Base-by-base conservation (phyloP, 2,113 vertebrate species). In the Centrocercus urophasianus region DNA sequence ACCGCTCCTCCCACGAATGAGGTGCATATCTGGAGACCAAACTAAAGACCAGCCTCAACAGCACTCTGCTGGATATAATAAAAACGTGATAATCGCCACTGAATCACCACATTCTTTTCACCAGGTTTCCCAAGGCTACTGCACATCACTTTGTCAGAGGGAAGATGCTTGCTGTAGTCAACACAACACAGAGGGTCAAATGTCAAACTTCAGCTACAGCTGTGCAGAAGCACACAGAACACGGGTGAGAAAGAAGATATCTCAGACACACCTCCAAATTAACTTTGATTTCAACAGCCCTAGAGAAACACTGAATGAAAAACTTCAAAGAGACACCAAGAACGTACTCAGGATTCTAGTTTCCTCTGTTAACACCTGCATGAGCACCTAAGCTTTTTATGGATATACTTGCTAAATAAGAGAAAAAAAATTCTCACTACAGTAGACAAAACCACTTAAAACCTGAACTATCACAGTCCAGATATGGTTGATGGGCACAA, bases 391-490 rank as follows among this genome's bases (percentile, higher is more conserved):
- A 52, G 11, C 13, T 74, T 86, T 59, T 79, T 21, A 83, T 2
- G 12, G 34, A 54, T 19, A 3, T 36, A 86, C 47, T 13, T 45
- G 12, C 17, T 56, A 21, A 54, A 79, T 27, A 50, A 0, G 0
- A 5, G 28, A 81, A 84, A 93, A 42, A 30, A 72, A 54, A 17
- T 27, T 72, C 21, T 48, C 40, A 27, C n/a, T 66, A 40, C 89
- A 14, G 78, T 0, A 56, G 43, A 54, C 6, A 77, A 70, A 76
- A 25, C 66, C 21, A 82, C 28, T 72, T 79, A 15, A 57, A 73
- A 73, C 5, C 8, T 61, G 25, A 87, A 85, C 34, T 38, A 72
- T 18, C 63, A 65, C 30, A 81, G 48, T 14, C 38, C 20, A 14
- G 1, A 2, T 14, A 30, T 3, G 7, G 4, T 32, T 66, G 66